These are phyloP conservation scores for Tiliqua scincoides DNA, from an alignment of 2,113 vertebrate genomes.

Conservation along the genomic window DNA sequence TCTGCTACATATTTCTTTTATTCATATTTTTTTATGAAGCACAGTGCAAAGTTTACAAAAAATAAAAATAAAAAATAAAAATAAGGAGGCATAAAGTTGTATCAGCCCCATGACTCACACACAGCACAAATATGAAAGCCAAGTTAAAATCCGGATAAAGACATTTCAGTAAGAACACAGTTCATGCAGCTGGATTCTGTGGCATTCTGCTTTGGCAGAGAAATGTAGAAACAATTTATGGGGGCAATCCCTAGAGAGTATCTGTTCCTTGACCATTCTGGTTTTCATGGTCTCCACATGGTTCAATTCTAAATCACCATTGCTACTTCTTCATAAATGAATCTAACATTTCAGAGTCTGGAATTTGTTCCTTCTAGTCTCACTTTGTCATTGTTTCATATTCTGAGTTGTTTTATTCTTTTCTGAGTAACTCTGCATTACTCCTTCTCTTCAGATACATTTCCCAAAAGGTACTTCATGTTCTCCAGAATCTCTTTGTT, in stretches of 20 bases:
- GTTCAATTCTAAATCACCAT: no score
- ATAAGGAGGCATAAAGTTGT: constrained; percentile 9
- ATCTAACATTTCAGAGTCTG: neutral
- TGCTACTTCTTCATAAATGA: neutral
- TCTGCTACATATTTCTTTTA: neutral
- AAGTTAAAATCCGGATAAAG: neutral
- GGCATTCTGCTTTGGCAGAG: neutral
- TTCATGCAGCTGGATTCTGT: no score
- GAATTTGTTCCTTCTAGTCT: neutral
- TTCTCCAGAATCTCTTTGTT: neutral
- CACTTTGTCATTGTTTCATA: neutral
- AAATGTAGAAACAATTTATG: neutral
- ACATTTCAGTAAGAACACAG: neutral
- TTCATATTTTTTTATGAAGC: neutral
- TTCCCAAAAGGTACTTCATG: neutral
- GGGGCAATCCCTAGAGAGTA: no score
- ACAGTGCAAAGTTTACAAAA: neutral
- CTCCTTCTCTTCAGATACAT: neutral
- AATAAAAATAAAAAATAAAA: no score
- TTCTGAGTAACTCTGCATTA: neutral
- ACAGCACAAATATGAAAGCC: constrained; percentile 1
- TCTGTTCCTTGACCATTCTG: no score
- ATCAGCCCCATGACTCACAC: constrained; percentile 14
- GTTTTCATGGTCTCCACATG: no score
- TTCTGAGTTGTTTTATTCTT: neutral